Evolutionary conservation across 2,888 invertebrate genomes (phyloP).

Genomic region (Galeopsomyia nigrocyanea): DNA sequence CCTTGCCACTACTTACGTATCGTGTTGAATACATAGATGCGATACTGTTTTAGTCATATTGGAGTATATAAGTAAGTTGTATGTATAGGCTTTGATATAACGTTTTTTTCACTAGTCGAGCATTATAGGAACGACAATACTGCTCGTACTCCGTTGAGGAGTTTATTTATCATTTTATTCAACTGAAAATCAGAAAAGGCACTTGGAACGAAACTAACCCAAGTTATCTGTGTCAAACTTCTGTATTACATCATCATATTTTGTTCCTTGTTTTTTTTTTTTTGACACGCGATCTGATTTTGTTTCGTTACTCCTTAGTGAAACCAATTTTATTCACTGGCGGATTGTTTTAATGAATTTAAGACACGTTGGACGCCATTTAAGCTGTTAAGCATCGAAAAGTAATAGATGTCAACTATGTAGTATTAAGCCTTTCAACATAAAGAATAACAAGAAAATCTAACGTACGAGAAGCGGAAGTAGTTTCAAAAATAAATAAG

Average conservation of each 20-base stretch:
- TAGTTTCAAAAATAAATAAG: too few species aligned
- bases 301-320: slow-evolving; percentile 12
- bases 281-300: slow-evolving; percentile 19
- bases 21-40: slow-evolving; percentile 16
- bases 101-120: slow-evolving; percentile 27
- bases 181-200: slow-evolving; percentile 53
- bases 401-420: too few species aligned
- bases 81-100: slow-evolving; percentile 25
- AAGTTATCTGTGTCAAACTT: slow-evolving; percentile 41
- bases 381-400: too few species aligned
- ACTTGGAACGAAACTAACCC: slow-evolving; percentile 55
- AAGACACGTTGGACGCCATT: too few species aligned
- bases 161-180: slow-evolving; percentile 8
- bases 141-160: slow-evolving; percentile 16
- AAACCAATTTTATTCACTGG: slow-evolving; percentile 13
- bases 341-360: background rate
- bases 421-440: too few species aligned
- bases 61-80: slow-evolving; percentile 33
- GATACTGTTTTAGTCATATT: slow-evolving; percentile 8
- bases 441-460: too few species aligned
- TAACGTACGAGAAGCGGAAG: too few species aligned
- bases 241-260: background rate
- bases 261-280: background rate
- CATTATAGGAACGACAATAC: slow-evolving; percentile 43
- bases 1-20: slow-evolving; percentile 9